These are phyloP conservation scores for Vicugna pacos DNA, from an alignment of 2,113 vertebrate species.

Conservation along the genomic window DNA sequence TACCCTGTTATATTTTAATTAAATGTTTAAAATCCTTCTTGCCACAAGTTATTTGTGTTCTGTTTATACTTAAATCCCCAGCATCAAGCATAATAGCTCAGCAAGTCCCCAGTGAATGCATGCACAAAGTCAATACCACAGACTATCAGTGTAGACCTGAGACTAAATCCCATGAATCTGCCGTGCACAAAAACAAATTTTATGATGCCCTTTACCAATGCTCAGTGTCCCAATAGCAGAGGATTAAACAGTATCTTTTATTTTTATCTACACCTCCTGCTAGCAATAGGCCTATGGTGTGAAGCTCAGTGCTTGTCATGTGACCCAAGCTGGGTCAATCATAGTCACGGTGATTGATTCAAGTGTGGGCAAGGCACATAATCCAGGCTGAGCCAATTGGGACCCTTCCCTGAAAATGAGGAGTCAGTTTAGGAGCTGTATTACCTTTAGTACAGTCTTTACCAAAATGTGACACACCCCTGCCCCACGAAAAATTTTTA, in stretches of 20 bases:
- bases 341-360: not conserved
- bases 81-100: not conserved
- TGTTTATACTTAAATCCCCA: not conserved
- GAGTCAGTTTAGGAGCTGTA: not conserved
- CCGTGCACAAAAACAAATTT: not conserved
- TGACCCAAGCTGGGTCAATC: not conserved
- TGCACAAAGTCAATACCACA: not conserved
- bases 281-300: not conserved
- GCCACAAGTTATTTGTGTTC: not conserved
- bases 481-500: not conserved
- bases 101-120: not conserved
- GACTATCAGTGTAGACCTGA: not conserved
- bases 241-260: not conserved
- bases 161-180: not conserved
- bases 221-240: not conserved
- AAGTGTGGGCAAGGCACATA: not conserved
- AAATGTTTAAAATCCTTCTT: constrained; percentile 38
- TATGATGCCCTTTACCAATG: not conserved
- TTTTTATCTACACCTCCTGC: not conserved
- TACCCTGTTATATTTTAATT: not conserved
- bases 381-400: not conserved
- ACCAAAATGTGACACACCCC: not conserved
- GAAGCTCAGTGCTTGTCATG: not conserved
- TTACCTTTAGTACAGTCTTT: not conserved
- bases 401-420: not conserved